Evolutionary conservation across 2,797 vertebrate genomes (phyloP).

Genomic region (Cuniculus paca): DNA sequence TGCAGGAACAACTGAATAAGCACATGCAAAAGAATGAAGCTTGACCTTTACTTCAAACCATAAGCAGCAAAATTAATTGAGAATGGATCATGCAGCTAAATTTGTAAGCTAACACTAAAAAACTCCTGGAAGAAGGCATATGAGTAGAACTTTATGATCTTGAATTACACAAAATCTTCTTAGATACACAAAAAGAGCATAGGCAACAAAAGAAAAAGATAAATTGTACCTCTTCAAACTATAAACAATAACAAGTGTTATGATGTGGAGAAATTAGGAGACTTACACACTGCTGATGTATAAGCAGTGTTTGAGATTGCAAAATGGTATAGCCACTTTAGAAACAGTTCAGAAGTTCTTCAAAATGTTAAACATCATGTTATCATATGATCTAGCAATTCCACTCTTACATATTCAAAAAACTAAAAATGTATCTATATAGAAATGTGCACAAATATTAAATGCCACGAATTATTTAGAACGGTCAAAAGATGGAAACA

Average conservation of each 20-base stretch:
- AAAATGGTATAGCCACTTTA: conserved; percentile 35
- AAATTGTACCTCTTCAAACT: conserved; percentile 41
- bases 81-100: conserved; percentile 29
- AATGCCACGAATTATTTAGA: conserved; percentile 31
- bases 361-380: conserved; percentile 48
- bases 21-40: conserved; percentile 45
- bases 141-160: conserved; percentile 37
- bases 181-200: conserved; percentile 37
- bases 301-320: not conserved
- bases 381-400: conserved; percentile 27
- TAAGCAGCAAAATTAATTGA: conserved; percentile 36
- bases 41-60: conserved; percentile 49
- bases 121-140: conserved; percentile 44
- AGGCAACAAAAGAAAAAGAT: conserved; percentile 49
- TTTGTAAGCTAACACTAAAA: not conserved
- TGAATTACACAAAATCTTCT: conserved; percentile 45
- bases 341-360: conserved; percentile 24
- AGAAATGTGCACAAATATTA: conserved; percentile 29
- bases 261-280: not conserved
- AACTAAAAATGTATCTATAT: conserved; percentile 3
- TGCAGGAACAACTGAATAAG: conserved; percentile 29
- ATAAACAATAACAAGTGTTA: not conserved
- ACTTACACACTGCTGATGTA: not conserved
- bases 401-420: not conserved
- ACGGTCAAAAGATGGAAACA: conserved; percentile 18